Evolutionary conservation across 2,888 invertebrate species (phyloP), one percentile per base, ranked within the genome.

Genomic region (Apamea crenata): DNA sequence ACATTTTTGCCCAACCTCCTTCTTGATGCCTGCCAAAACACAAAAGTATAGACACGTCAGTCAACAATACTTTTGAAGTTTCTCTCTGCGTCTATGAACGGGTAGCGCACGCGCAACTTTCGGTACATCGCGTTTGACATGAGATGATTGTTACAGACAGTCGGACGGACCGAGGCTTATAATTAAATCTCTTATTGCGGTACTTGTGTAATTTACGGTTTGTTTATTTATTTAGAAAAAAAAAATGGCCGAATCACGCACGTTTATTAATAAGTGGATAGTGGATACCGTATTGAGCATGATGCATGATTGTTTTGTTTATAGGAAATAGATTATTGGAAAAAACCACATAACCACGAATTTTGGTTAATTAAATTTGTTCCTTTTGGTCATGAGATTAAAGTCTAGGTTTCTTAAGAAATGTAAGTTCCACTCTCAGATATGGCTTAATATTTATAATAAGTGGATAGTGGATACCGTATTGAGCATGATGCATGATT

Each of bases 131-230:
- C 75, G 73, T 80, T 78, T 79, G 74, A 79, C 71, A 21, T 47
- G 66, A 50, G 10, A 16, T 71, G 61, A 77, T 84, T 75, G 80
- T 83, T 59, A 65, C 69, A 44, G 75, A 68, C 61, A 12, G 74
- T 72, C 29, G 40, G 53, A 77, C 61, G 32, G 68, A n/a, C 83
- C 29, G 68, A 63, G 68, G 63, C 70, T 61, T 72, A 74, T 81
- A 83, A 86, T 86, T 87, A 87, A 78, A 74, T 74, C 83, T 77
- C 65, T 85, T 83, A 79, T 86, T 78, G 80, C 85, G 87, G 82
- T 87, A 75, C 85, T 79, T 77, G 73, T 61, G 63, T 71, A 66
- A 77, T 80, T 71, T 72, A 78, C 69, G 36, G 83, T 69, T 82
- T 74, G 29, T 77, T 66, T 83, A 50, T 78, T 66, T 69, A 40